These are phyloP conservation scores for Lasioglossum leucozonium DNA, from an alignment of 2,888 invertebrate species.

Conservation along the genomic window DNA sequence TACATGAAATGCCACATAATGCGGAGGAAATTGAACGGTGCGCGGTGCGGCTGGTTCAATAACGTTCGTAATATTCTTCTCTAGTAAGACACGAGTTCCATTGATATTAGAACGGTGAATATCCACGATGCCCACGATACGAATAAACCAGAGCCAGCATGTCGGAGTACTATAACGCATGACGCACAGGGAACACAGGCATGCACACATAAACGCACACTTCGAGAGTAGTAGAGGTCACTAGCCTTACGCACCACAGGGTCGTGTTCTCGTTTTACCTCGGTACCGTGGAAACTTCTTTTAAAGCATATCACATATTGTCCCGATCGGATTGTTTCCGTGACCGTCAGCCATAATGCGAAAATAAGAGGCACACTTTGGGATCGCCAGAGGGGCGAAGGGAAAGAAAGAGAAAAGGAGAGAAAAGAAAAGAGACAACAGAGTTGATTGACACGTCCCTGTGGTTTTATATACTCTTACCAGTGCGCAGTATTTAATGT, in stretches of 20 bases:
- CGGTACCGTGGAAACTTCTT: slow-evolving; percentile 62
- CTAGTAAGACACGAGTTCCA: neutral
- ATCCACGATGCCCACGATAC: neutral
- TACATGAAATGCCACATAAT: slow-evolving; percentile 57
- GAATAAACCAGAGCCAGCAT: slow-evolving; percentile 37
- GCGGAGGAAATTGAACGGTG: slow-evolving; percentile 39
- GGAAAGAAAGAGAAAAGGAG: slow-evolving; percentile 3
- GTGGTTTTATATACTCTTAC: slow-evolving; percentile 33
- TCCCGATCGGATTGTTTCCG: slow-evolving; percentile 36
- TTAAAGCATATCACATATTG: slow-evolving; percentile 48
- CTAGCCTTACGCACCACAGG: slow-evolving; percentile 77
- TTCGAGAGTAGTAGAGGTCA: slow-evolving; percentile 76
- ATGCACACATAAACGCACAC: slow-evolving; percentile 53
- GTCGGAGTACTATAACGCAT: slow-evolving; percentile 35
- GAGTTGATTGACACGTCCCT: slow-evolving; percentile 63
- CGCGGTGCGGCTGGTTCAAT: slow-evolving; percentile 12
- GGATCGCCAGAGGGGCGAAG: neutral
- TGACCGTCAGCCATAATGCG: slow-evolving; percentile 40
- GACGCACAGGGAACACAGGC: slow-evolving; percentile 44
- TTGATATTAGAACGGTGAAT: neutral
- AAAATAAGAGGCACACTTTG: slow-evolving; percentile 32
- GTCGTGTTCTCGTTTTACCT: slow-evolving; percentile 71
- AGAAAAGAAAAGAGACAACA: slow-evolving; percentile 39
- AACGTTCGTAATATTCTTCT: neutral
- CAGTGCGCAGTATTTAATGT: slow-evolving; percentile 41